Base-by-base conservation (phyloP, 2,113 vertebrate species). In the Xiphias gladius region DNA sequence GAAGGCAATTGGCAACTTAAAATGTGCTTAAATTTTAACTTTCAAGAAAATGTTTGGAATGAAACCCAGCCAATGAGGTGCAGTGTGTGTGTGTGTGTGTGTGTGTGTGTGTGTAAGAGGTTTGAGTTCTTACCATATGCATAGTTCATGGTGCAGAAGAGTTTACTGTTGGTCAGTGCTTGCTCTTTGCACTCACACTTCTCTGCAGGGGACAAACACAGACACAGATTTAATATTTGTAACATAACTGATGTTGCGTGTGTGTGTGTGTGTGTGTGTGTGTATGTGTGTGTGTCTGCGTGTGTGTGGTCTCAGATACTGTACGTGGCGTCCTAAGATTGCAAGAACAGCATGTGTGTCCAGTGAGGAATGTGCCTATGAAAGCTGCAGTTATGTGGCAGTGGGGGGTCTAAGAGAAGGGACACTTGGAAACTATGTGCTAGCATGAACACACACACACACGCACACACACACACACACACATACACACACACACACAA, bases 141-240 rank as follows among this genome's bases (percentile, higher is more conserved):
- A 75, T 97, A 98, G 87, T 97, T 99, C 97, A 97, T 98, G 73
- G 92, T 96, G 14, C 98, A 99, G 95, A 99, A 99, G 54, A 96
- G 90, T 94, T 97, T 97, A 76, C 96, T 93, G 90, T 96, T 97
- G 93, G 95, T 95, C 90, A 99, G 94, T 22, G 95, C 92, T 85
- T 98, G 97, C 79, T 97, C 97, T 94, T 99, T 99, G 94, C 98
- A 99, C 88, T 98, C 97, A 67, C 98, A 99, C 95, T 98, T 99
- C 93, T 98, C 98, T 99, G 92, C 55, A 87, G 86, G 76, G 89
- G 88, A 68, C 77, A 85, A 16, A 89, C n/a, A 84, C 59, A 73
- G 62, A 55, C 54, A 68, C 73, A 77, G 48, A 80, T 86, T 75
- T 30, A 48, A 82, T 71, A 82, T 87, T 76, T 81, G 55, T 28